Percentiles rank a stretch among this genome's conserved stretches.
Conservation (phyloP, 2,888 invertebrate species). For the Ennomos quercinarius region DNA sequence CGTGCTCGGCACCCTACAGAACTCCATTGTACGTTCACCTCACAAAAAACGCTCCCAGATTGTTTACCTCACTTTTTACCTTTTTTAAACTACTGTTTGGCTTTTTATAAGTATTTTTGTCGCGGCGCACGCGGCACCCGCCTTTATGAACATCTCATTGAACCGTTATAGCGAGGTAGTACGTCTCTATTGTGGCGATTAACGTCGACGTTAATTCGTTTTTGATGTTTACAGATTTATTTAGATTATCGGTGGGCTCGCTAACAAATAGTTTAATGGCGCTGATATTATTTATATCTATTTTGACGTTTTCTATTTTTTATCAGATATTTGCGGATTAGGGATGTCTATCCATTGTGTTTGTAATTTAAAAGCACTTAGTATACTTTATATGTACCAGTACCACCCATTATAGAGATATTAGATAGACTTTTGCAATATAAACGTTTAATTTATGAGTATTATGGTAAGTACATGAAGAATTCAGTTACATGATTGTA, state of each 20-base stretch:
- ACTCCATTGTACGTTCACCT: slow-evolving; percentile 61
- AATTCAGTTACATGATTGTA: too few species aligned
- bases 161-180: slow-evolving; percentile 65
- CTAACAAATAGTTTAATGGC: slow-evolving; percentile 29
- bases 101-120: slow-evolving; percentile 78
- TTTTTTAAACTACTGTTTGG: slow-evolving; percentile 78
- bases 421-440: too few species aligned
- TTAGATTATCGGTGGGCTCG: slow-evolving; percentile 71
- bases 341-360: slow-evolving; percentile 2
- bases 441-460: too few species aligned
- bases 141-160: slow-evolving; percentile 72
- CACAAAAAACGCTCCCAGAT: slow-evolving; percentile 77
- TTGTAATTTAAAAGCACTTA: neutral
- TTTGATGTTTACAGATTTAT: slow-evolving; percentile 70
- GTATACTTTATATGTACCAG: too few species aligned
- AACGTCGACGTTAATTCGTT: slow-evolving; percentile 71
- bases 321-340: slow-evolving; percentile 21
- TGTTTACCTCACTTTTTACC: slow-evolving; percentile 84
- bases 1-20: slow-evolving; percentile 70
- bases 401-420: too few species aligned
- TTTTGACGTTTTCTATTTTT: slow-evolving; percentile 28
- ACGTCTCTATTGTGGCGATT: slow-evolving; percentile 68
- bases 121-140: slow-evolving; percentile 74
- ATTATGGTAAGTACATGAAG: too few species aligned
- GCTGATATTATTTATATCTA: slow-evolving; percentile 44